Base-by-base conservation (phyloP, 2,113 vertebrate genomes). In the Solenodon paradoxus region DNA sequence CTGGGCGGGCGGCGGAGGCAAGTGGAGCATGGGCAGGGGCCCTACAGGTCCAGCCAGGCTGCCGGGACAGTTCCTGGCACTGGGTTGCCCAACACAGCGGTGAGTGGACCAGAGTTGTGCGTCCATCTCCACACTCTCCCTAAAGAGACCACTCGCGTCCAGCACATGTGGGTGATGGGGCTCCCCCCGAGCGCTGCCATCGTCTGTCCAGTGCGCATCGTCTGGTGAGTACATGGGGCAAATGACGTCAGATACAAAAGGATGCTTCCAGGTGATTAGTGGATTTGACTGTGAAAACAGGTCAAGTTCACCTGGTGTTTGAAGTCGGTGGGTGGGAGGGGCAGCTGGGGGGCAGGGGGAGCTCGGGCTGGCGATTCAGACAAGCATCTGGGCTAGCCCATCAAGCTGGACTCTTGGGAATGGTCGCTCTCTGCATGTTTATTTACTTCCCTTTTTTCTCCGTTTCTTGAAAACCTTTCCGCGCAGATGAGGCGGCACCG, bases 1-100 rank as follows among this genome's bases (percentile, higher is more conserved):
- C n/a, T n/a, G n/a, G n/a, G n/a, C n/a, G n/a, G n/a, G n/a, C 40
- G 9, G 0, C 38, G 24, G 35, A 0, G 8, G 59, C 38, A 5
- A 9, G 30, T 3, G 40, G 59, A 83, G 72, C 94, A 81, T 0
- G 0, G 42, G 22, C 72, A n/a, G 24, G 35, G 53, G 28, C 0
- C 0, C 4, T 57, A 6, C 7, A 47, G 28, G 28, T 30, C 63
- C 30, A 40, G 32, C 16, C 28, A 20, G 2, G 57, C 53, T 69
- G 2, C 42, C 7, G 17, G 26, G 26, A 72, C 19, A 40, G 63
- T 68, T 63, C 5, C 66, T 3, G 13, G n/a, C n/a, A n/a, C n/a
- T n/a, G n/a, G n/a, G n/a, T n/a, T n/a, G n/a, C n/a, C n/a, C n/a
- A n/a, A n/a, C n/a, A n/a, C n/a, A n/a, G n/a, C n/a, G n/a, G n/a